phyloP scores from a whole-genome alignment of 2,797 vertebrate species.

The Craterocephalus amniculus region DNA sequence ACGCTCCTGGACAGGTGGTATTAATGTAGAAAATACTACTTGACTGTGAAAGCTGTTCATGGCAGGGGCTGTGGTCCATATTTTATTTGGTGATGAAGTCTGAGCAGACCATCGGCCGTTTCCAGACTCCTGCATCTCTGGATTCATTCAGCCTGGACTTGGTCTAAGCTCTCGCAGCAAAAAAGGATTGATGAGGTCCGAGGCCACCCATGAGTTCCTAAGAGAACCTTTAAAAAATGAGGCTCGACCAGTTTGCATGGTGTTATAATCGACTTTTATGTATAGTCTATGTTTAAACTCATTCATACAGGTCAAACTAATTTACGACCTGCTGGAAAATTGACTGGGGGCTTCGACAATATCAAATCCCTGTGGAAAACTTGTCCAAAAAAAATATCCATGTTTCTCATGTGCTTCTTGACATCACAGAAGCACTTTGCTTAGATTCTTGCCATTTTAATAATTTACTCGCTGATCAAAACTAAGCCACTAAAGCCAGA shows the following conservation, averaged over 20 bases:
- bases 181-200: neutral
- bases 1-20: conserved; percentile 49
- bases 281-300: neutral
- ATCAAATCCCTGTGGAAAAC: neutral
- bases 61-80: conserved; percentile 26
- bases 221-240: neutral
- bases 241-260: neutral
- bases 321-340: neutral
- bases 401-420: conserved; percentile 9
- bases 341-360: neutral
- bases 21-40: conserved; percentile 38
- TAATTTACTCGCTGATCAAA: conserved; percentile 58
- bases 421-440: conserved; percentile 40
- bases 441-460: conserved; percentile 46
- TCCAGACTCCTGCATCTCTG: neutral
- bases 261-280: neutral
- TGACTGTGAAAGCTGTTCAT: conserved; percentile 30
- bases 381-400: conserved; percentile 3
- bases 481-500: conserved; percentile 54
- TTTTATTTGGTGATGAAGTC: conserved; percentile 32
- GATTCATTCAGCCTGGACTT: neutral
- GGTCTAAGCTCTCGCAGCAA: neutral
- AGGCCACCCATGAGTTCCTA: neutral
- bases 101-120: neutral
- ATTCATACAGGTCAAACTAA: conserved; percentile 1